Percentiles rank a stretch among this genome's conserved stretches.
These are phyloP conservation scores for Xenopus laevis DNA, from an alignment of 2,113 vertebrate genomes.

Conservation along the genomic window DNA sequence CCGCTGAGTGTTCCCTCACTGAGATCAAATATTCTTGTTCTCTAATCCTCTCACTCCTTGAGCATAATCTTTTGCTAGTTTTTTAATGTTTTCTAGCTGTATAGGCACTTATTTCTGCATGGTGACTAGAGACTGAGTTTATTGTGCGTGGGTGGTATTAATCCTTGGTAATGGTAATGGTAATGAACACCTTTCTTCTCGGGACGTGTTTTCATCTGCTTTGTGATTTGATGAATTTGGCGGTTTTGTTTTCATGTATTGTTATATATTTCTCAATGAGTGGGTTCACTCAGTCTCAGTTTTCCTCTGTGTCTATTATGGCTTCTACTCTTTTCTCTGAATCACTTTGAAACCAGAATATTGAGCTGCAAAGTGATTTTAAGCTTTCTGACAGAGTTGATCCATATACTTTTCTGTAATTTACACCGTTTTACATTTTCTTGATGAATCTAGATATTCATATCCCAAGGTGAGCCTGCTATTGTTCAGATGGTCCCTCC, in stretches of 20 bases:
- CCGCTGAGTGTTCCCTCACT: constrained; percentile 64
- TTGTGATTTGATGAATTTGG: constrained; percentile 47
- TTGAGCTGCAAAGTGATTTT: constrained; percentile 43
- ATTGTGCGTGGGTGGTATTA: constrained; percentile 68
- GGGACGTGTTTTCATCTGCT: constrained; percentile 44
- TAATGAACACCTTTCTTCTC: constrained; percentile 68
- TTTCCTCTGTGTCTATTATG: constrained; percentile 42
- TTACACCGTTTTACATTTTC: constrained; percentile 45
- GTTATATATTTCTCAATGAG: constrained; percentile 44
- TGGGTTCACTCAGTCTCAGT: constrained; percentile 32
- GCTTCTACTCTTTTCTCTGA: constrained; percentile 40
- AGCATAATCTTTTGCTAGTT: constrained; percentile 61
- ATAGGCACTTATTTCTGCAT: constrained; percentile 69
- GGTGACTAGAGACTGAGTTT: constrained; percentile 69
- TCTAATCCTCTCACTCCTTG: constrained; percentile 62
- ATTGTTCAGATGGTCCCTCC: constrained; percentile 39
- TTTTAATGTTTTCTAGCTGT: constrained; percentile 63
- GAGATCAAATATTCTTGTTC: constrained; percentile 58
- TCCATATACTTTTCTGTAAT: constrained; percentile 46
- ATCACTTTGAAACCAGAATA: constrained; percentile 39
- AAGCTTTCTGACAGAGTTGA: constrained; percentile 44
- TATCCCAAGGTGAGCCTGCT: constrained; percentile 40
- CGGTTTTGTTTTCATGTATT: constrained; percentile 40
- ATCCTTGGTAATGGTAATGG: too few species aligned
- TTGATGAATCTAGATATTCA: constrained; percentile 45